Conservation (phyloP, 2,888 invertebrate genomes). For the Dastarcus helophoroides region DNA sequence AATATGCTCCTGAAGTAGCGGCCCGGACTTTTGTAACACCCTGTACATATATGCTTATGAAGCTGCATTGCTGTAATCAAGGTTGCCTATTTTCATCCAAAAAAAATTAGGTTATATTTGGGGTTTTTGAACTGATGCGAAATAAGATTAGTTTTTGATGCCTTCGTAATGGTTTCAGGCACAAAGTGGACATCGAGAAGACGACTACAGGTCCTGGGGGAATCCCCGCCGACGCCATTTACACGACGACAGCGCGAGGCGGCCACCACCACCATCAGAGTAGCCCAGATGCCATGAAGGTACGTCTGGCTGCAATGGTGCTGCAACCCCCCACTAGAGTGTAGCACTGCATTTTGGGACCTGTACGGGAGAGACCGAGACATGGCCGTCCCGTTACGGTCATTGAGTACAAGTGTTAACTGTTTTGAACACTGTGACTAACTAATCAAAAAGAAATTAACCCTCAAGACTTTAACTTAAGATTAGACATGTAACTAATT, state of each 20-base stretch:
- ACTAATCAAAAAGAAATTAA: no score
- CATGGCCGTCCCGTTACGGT: conserved; percentile 33
- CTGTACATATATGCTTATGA: no score
- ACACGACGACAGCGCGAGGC: conserved; percentile 43
- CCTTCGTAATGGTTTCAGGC: conserved; percentile 20
- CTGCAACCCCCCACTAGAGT: conserved; percentile 82
- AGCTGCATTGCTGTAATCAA: no score
- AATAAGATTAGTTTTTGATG: background rate
- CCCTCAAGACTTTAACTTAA: no score
- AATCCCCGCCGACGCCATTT: conserved; percentile 65
- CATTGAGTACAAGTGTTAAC: conserved; percentile 35
- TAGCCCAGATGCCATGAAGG: conserved; percentile 70
- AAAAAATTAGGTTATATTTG: no score
- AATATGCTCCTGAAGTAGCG: no score
- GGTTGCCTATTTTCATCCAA: no score
- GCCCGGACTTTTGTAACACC: no score
- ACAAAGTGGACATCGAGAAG: conserved; percentile 38
- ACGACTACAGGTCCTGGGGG: conserved; percentile 41
- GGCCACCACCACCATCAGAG: conserved; percentile 21
- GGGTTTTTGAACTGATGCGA: no score
- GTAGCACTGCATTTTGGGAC: conserved; percentile 40
- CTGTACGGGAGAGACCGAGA: conserved; percentile 20
- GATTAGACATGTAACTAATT: no score
- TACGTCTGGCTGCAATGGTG: conserved; percentile 82
- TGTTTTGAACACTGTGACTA: conserved; percentile 7